These are phyloP conservation scores for Petrocephalus microphthalmus DNA, from an alignment of 2,113 vertebrate species.

Conservation along the genomic window DNA sequence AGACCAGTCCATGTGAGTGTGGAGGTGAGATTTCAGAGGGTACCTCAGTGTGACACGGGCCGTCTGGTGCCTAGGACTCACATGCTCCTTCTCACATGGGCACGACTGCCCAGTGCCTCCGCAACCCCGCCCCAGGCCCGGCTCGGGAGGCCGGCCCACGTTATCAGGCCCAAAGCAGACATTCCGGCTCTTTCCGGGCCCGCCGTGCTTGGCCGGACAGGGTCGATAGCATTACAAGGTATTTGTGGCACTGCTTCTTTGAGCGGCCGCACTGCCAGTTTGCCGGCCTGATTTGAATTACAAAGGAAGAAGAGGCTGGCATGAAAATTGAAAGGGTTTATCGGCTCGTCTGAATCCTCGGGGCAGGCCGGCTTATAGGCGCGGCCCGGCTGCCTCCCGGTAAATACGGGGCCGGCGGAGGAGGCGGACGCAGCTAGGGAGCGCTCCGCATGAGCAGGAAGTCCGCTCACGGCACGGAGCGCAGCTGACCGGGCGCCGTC, in stretches of 20 bases:
- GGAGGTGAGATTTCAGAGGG: neutral
- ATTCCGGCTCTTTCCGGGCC: slow-evolving; percentile 69
- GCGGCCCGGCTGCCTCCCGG: slow-evolving; percentile 78
- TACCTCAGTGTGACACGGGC: neutral
- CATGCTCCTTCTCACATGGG: neutral
- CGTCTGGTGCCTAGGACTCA: neutral
- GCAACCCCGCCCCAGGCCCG: neutral
- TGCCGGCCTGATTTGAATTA: slow-evolving; percentile 82
- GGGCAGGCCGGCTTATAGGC: slow-evolving; percentile 83
- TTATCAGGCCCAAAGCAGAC: slow-evolving; percentile 86
- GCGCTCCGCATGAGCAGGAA: neutral
- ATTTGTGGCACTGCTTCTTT: slow-evolving; percentile 88
- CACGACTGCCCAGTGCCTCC: neutral
- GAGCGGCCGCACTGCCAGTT: slow-evolving; percentile 84
- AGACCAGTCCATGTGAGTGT: neutral
- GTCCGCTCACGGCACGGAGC: slow-evolving; percentile 64
- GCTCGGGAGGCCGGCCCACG: slow-evolving; percentile 71
- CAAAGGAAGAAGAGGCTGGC: slow-evolving; percentile 83
- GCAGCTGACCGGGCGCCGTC: slow-evolving; percentile 59
- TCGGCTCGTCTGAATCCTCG: slow-evolving; percentile 84
- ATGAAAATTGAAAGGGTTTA: slow-evolving; percentile 90
- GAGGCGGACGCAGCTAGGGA: slow-evolving; percentile 53
- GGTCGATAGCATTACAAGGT: slow-evolving; percentile 90
- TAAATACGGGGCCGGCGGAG: slow-evolving; percentile 69
- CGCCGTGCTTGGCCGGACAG: slow-evolving; percentile 84